phyloP scores from a whole-genome alignment of 2,113 vertebrate species.

The Perca schrenkii region DNA sequence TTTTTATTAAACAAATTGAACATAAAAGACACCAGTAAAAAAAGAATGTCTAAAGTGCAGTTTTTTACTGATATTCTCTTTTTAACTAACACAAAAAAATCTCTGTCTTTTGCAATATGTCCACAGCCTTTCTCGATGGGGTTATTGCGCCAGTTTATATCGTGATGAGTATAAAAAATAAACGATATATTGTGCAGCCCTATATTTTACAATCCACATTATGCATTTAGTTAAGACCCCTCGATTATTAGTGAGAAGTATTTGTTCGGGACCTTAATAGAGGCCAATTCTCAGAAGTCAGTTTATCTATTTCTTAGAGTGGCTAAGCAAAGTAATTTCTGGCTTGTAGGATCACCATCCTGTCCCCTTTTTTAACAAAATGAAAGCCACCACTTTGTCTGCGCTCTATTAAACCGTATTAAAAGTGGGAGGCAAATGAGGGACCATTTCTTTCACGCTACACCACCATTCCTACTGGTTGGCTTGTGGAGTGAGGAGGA shows the following conservation, averaged over 20 bases:
- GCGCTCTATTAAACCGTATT: neutral
- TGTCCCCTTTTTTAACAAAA: neutral
- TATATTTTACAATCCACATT: neutral
- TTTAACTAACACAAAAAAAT: too few species aligned
- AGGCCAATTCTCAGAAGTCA: neutral
- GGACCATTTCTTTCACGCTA: neutral
- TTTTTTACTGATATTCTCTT: too few species aligned
- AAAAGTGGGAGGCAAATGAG: neutral
- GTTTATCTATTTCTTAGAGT: neutral
- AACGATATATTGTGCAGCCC: too few species aligned
- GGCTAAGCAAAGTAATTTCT: neutral
- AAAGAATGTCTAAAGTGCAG: too few species aligned
- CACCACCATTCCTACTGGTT: neutral
- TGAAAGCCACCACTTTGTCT: neutral
- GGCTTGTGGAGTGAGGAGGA: neutral
- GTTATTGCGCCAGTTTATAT: too few species aligned
- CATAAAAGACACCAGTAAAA: too few species aligned
- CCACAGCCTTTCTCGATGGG: too few species aligned
- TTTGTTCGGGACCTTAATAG: neutral
- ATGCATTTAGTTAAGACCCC: neutral
- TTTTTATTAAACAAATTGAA: too few species aligned
- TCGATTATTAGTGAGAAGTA: neutral
- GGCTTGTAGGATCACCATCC: neutral
- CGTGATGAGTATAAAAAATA: too few species aligned
- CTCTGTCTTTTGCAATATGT: too few species aligned